A percentile compares a stretch with the other conserved stretches of the same genome.
phyloP scores from a whole-genome alignment of 2,113 vertebrate species.

The Gymnorhina tibicen region DNA sequence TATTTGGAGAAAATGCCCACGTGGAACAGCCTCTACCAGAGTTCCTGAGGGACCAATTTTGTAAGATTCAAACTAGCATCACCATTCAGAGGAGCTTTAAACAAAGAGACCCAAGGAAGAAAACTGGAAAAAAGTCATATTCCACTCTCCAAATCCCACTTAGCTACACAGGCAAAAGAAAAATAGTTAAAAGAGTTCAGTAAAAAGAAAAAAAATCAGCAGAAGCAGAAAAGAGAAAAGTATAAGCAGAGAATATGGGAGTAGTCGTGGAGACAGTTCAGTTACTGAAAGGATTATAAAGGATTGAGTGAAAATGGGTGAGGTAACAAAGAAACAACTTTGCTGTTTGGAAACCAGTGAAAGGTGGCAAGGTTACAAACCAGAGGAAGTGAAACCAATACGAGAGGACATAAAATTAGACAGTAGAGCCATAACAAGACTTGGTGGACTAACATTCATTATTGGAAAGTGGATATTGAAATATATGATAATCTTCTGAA shows the following conservation, averaged over 20 bases:
- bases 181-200: neutral
- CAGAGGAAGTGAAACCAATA: neutral
- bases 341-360: neutral
- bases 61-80: neutral
- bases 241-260: neutral
- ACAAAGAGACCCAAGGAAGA: neutral
- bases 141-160: neutral
- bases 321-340: neutral
- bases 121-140: neutral
- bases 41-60: neutral
- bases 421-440: neutral
- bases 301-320: neutral
- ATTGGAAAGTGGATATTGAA: neutral
- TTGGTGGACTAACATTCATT: neutral
- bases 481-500: neutral
- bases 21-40: neutral
- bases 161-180: neutral
- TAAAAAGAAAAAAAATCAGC: neutral
- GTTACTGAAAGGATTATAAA: neutral
- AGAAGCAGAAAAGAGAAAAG: neutral
- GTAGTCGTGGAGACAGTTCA: constrained; percentile 1
- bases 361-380: neutral
- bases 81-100: neutral
- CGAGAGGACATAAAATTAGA: neutral
- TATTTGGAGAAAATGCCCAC: neutral